A percentile compares a stretch with the other conserved stretches of the same genome.
phyloP scores from a whole-genome alignment of 1,140 invertebrate species.

The Eufriesea mexicana region DNA sequence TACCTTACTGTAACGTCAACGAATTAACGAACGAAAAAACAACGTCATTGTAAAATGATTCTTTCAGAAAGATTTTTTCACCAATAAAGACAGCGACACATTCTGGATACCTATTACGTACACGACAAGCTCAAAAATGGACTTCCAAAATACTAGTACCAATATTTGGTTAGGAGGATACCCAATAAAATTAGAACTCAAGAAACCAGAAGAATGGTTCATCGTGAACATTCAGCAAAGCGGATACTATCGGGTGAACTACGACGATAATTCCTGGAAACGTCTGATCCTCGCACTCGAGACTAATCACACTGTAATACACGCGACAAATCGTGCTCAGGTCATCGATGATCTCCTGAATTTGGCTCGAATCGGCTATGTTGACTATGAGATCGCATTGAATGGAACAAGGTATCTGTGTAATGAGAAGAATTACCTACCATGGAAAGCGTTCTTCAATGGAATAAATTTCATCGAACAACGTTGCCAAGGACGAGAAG shows the following conservation, averaged over 20 bases:
- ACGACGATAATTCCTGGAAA: conserved; percentile 77
- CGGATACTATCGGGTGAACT: conserved; percentile 87
- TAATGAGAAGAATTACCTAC: conserved; percentile 82
- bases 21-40: no score
- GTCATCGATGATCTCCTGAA: conserved; percentile 84
- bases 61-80: conserved; percentile 27
- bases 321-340: conserved; percentile 85
- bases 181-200: conserved; percentile 60
- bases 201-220: conserved; percentile 80
- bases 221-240: conserved; percentile 85
- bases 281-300: conserved; percentile 78
- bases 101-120: conserved; percentile 72
- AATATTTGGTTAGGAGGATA: conserved; percentile 75
- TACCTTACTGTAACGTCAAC: no score
- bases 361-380: conserved; percentile 77
- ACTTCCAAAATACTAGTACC: conserved; percentile 38
- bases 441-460: conserved; percentile 76
- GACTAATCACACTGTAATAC: conserved; percentile 79
- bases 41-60: neutral
- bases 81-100: neutral
- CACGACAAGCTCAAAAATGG: conserved; percentile 5
- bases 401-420: conserved; percentile 84
- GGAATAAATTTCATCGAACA: conserved; percentile 62
- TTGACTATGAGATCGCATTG: conserved; percentile 73
- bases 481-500: conserved; percentile 45